Evolutionary conservation across 2,888 invertebrate species (phyloP).

Genomic region (Galeruca laticollis): DNA sequence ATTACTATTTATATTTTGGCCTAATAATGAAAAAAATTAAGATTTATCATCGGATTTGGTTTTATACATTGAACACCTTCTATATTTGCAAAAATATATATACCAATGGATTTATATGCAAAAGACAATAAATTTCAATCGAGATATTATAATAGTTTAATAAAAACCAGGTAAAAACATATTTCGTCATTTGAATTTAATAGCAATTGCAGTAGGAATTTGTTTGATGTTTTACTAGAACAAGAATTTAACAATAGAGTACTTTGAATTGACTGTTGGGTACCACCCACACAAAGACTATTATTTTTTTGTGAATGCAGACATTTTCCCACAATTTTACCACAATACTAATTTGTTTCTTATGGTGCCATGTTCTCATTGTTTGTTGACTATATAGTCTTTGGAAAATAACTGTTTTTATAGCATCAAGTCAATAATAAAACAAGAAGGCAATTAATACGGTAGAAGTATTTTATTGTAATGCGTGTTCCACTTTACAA

Average conservation of each 20-base stretch:
- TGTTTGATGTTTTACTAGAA: background rate
- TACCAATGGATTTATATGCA: too few relatives aligned
- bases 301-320: background rate
- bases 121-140: too few relatives aligned
- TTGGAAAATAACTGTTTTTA: conserved; percentile 4
- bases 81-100: too few relatives aligned
- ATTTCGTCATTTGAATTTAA: background rate
- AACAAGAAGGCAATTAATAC: background rate
- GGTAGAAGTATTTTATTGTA: background rate
- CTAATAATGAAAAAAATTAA: too few relatives aligned
- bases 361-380: background rate
- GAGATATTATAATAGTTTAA: too few relatives aligned
- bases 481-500: background rate
- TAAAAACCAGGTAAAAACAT: too few relatives aligned
- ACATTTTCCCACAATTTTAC: background rate
- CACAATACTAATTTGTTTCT: background rate
- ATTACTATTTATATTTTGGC: too few relatives aligned
- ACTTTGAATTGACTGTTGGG: background rate
- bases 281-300: background rate
- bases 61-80: too few relatives aligned
- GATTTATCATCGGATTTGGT: too few relatives aligned
- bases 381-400: background rate
- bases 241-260: background rate
- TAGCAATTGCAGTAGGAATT: background rate
- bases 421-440: conserved; percentile 2